Percentiles rank a stretch among this genome's conserved stretches.
Evolutionary conservation across 2,113 vertebrate genomes (phyloP).

Genomic region (Catharus fuscescens): DNA sequence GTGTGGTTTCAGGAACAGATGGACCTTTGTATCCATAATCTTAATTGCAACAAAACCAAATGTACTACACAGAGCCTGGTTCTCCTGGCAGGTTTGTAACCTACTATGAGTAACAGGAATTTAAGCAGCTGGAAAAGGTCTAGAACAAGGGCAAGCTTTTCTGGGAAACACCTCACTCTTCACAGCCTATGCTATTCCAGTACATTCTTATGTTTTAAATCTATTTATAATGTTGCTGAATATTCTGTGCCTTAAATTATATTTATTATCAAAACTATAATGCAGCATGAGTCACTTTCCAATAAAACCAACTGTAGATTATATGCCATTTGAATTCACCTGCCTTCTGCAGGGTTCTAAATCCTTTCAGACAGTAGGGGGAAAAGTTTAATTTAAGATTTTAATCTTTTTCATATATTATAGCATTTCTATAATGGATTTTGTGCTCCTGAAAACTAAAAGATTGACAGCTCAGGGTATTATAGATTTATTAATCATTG

Average conservation of each 20-base stretch:
- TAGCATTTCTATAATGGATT: conserved; percentile 76
- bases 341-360: conserved; percentile 69
- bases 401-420: conserved; percentile 79
- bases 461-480: conserved; percentile 74
- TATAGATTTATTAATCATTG: conserved; percentile 76
- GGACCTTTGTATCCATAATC: not conserved
- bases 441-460: conserved; percentile 74
- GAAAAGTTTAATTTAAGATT: conserved; percentile 78
- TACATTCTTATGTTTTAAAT: conserved; percentile 51
- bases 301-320: conserved; percentile 71
- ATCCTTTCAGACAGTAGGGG: conserved; percentile 71
- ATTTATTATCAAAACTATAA: conserved; percentile 72
- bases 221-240: conserved; percentile 50
- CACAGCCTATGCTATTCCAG: not conserved
- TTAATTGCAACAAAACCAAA: not conserved
- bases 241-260: conserved; percentile 55
- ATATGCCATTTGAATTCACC: conserved; percentile 63
- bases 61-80: not conserved
- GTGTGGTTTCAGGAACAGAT: not conserved
- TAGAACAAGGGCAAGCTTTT: not conserved
- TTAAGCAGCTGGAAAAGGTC: not conserved
- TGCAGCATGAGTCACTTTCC: conserved; percentile 62
- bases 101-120: not conserved
- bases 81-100: not conserved
- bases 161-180: not conserved